A percentile compares a stretch with the other conserved stretches of the same genome.
phyloP scores from a whole-genome alignment of 1,140 invertebrate genomes.

The Acyrthosiphon pisum region DNA sequence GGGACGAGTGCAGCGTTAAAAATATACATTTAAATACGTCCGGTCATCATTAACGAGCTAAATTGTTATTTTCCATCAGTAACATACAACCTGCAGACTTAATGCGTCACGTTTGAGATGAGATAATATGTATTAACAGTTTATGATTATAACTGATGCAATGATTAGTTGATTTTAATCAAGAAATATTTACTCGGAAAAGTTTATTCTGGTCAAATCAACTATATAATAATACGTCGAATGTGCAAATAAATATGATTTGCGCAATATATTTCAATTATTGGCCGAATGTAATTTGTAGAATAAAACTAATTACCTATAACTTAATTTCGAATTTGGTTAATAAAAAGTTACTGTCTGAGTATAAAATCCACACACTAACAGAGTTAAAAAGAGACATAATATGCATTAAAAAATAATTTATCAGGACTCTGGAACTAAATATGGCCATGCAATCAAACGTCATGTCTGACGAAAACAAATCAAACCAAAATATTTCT shows the following conservation, averaged over 20 bases:
- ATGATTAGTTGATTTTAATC: neutral
- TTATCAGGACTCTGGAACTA: neutral
- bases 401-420: neutral
- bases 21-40: neutral
- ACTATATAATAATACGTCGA: too few relatives aligned
- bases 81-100: neutral
- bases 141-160: neutral
- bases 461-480: neutral
- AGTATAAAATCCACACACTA: too few relatives aligned
- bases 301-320: neutral
- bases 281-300: neutral
- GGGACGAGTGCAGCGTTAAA: neutral
- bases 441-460: neutral
- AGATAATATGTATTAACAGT: neutral
- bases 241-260: neutral
- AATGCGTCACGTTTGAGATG: neutral
- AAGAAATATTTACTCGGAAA: neutral
- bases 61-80: conserved; percentile 5
- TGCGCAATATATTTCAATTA: neutral
- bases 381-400: too few relatives aligned
- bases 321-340: too few relatives aligned
- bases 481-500: neutral
- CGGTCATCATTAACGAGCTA: conserved; percentile 12
- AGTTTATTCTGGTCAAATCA: neutral
- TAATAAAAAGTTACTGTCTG: too few relatives aligned